Percentiles rank a stretch among this genome's conserved stretches.
Conservation (phyloP, 2,888 invertebrate genomes). For the Bimastos eiseni region DNA sequence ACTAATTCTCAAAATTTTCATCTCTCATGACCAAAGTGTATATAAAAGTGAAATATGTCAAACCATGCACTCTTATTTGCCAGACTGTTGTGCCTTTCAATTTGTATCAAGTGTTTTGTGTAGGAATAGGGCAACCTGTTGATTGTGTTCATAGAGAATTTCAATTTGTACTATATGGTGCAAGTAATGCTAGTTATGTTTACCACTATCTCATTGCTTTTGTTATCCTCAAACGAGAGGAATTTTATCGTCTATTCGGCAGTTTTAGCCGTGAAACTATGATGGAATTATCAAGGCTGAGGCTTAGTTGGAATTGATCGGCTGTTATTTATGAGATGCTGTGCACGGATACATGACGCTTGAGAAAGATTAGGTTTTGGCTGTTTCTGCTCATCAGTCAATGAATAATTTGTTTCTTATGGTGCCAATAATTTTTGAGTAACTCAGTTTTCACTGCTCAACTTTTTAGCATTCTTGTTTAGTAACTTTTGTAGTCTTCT, state of each 20-base stretch:
- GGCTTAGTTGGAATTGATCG: not conserved
- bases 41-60: not conserved
- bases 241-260: not conserved
- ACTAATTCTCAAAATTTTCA: not conserved
- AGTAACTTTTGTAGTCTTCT: too few relatives aligned
- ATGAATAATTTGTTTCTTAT: not conserved
- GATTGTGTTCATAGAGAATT: not conserved
- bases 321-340: not conserved
- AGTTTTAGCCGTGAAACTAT: not conserved
- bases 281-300: not conserved
- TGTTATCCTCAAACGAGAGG: not conserved
- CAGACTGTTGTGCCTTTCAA: not conserved
- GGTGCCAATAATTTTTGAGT: not conserved
- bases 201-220: not conserved
- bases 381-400: not conserved
- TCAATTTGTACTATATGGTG: not conserved
- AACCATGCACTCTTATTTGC: not conserved
- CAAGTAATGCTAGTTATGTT: not conserved
- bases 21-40: not conserved
- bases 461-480: too few relatives aligned
- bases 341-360: not conserved
- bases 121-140: not conserved
- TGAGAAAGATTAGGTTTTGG: not conserved
- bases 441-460: too few relatives aligned
- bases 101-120: not conserved